Base-by-base conservation (phyloP, 2,888 invertebrate species). In the Ectemnius cavifrons region DNA sequence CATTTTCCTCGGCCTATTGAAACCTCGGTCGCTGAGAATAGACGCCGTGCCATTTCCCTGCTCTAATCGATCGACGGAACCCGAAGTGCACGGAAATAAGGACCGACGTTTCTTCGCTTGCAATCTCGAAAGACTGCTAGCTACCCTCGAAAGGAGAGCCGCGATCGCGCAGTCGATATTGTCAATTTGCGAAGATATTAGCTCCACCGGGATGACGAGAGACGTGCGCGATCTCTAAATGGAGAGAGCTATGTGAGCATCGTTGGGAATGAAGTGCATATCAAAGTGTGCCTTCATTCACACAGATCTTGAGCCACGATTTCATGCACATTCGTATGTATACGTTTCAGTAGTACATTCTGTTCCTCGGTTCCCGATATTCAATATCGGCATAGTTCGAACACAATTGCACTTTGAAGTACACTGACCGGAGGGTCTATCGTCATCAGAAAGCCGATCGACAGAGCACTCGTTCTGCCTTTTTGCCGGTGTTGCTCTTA, bases 1-100 rank as follows among this genome's bases (percentile, higher is more conserved):
- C 80, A 83, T 86, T 85, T 85, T 83, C 79, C 82, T 78, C 69
- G 69, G 70, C 73, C 75, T 74, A 76, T 83, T 79, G 79, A 83
- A 80, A 77, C 78, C 67, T 60, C 59, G 64, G 62, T 23, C 37
- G 37, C 37, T 37, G 37, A 37, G 37, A 45, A 47, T 63, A 49
- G 59, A 64, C 63, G 65, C 76, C 62, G 28, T 68, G 63, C 75
- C 73, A 78, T 80, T 82, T 82, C 80, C 77, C 80, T 75, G 67
- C 61, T 73, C 71, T 37, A 11, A 82, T 82, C 80, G 82, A 82
- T 82, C 82, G 68, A 45, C 37, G 60, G 71, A 78, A 81, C 79
- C 79, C 73, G 37, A 75, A 76, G 68, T 75, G 66, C 73, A 63
- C 73, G 79, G 81, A 81, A 81, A 79, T 79, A 79, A 81, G 79